These are phyloP conservation scores for Cololabis saira DNA, from an alignment of 2,113 vertebrate species.

Conservation along the genomic window DNA sequence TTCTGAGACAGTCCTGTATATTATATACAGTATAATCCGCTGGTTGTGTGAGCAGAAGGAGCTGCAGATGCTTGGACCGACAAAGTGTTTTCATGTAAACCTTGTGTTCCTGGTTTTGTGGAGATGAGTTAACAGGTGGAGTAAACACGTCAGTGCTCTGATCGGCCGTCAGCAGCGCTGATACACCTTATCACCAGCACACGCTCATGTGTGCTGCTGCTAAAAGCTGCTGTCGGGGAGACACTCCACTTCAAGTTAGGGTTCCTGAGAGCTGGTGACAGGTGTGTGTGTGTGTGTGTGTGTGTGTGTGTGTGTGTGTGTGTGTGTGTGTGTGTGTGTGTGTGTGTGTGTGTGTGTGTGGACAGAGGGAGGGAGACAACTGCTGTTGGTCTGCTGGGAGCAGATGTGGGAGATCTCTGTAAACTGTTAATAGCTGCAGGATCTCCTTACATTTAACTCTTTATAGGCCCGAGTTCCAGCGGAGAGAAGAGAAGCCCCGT, in stretches of 20 bases:
- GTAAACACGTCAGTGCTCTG: slow-evolving; percentile 3
- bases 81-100: too few species aligned
- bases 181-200: slow-evolving; percentile 2
- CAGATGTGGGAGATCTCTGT: slow-evolving; percentile 79
- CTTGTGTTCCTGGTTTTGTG: too few species aligned
- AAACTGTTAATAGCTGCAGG: slow-evolving; percentile 80
- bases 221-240: slow-evolving; percentile 36
- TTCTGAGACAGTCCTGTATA: too few species aligned
- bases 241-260: slow-evolving; percentile 8
- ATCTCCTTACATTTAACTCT: slow-evolving; percentile 79
- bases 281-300: slow-evolving; percentile 64
- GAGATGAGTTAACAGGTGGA: slow-evolving; percentile 21
- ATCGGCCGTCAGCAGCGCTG: slow-evolving; percentile 1
- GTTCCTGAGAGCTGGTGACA: slow-evolving; percentile 66
- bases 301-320: slow-evolving; percentile 31
- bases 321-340: slow-evolving; percentile 4
- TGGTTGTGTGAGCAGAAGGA: too few species aligned
- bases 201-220: slow-evolving; percentile 15
- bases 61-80: too few species aligned
- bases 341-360: slow-evolving; percentile 33
- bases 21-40: too few species aligned
- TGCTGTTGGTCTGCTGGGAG: slow-evolving; percentile 75
- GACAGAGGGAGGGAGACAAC: slow-evolving; percentile 65
- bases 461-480: slow-evolving; percentile 50
- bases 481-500: background rate